Conservation (phyloP, 92 coral and sea anemone genomes). For the Pocillopora meandrina region DNA sequence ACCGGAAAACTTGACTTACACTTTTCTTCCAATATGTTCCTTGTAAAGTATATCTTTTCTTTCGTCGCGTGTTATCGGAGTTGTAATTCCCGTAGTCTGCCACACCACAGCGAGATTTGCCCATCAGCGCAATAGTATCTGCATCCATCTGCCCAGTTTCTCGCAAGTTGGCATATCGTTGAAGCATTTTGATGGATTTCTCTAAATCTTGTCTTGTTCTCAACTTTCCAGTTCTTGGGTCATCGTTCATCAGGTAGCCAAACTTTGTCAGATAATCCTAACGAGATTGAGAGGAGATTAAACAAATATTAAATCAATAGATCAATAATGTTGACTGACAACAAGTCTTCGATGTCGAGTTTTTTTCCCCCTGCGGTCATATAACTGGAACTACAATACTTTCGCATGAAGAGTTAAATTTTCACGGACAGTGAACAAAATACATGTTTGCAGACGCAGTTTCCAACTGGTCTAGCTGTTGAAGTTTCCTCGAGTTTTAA, state of each 20-base stretch:
- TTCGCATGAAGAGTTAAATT: not conserved
- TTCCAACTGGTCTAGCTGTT: no score
- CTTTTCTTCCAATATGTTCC: conserved; percentile 80
- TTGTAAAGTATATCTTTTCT: conserved; percentile 76
- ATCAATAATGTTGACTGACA: not conserved
- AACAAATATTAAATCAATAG: not conserved
- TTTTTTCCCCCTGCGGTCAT: not conserved
- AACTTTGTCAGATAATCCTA: conserved; percentile 73
- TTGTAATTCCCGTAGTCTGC: conserved; percentile 72
- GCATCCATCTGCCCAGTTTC: conserved; percentile 82
- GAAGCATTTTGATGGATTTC: conserved; percentile 67
- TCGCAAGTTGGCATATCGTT: conserved; percentile 73
- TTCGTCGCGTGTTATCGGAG: conserved; percentile 74
- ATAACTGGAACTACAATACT: not conserved
- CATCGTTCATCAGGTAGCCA: conserved; percentile 72
- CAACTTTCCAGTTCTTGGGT: conserved; percentile 74
- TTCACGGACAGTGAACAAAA: not conserved
- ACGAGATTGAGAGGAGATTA: not conserved
- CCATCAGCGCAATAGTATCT: conserved; percentile 65
- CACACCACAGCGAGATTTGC: conserved; percentile 79
- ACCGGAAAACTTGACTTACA: conserved; percentile 37
- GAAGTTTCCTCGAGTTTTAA: no score
- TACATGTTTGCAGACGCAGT: no score
- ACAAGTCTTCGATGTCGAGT: no score
- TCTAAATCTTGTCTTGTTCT: conserved; percentile 65